These are phyloP conservation scores for Nasua narica DNA, from an alignment of 2,797 vertebrate genomes.

Conservation along the genomic window DNA sequence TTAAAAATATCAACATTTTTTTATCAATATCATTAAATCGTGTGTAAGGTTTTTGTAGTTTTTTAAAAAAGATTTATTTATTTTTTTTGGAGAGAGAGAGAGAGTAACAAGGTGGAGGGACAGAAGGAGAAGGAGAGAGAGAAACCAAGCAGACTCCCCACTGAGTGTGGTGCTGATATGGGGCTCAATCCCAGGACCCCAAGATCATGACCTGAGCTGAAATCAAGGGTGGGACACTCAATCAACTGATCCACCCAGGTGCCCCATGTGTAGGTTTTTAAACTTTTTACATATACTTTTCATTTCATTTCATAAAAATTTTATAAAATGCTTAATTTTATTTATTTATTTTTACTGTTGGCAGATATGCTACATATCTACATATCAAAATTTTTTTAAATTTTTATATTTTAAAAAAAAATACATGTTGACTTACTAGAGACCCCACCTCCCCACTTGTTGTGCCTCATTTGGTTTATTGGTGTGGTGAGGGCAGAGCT, in stretches of 20 bases:
- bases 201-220: not conserved
- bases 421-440: not conserved
- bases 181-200: not conserved
- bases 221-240: not conserved
- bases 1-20: not conserved
- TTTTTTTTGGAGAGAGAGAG: not conserved
- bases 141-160: not conserved
- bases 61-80: not conserved
- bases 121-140: not conserved
- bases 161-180: not conserved
- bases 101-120: not conserved
- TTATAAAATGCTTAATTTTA: not conserved
- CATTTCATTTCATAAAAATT: not conserved
- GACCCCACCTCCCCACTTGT: rapidly evolving
- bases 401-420: not conserved
- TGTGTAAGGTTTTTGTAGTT: not conserved
- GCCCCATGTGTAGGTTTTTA: not conserved
- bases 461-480: not conserved
- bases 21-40: not conserved
- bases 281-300: not conserved
- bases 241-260: not conserved
- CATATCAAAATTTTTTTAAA: too few species aligned
- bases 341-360: not conserved
- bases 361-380: not conserved
- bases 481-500: not conserved